A percentile compares a stretch with the other conserved stretches of the same genome.
Conservation (phyloP, 2,888 invertebrate species). For the Eupithecia dodoneata region DNA sequence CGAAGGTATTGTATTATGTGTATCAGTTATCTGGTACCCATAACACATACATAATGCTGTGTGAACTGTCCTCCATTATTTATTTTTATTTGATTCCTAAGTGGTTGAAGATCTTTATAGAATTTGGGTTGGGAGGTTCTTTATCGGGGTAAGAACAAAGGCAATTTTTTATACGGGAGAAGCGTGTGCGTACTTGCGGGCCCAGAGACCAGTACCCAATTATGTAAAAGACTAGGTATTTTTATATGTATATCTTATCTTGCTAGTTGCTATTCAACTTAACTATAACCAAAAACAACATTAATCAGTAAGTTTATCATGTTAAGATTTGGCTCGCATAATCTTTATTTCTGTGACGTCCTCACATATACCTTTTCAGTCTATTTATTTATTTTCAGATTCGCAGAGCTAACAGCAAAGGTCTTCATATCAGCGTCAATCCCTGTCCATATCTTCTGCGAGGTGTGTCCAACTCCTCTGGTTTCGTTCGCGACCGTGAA, state of each 20-base stretch:
- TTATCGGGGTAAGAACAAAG: too few species aligned
- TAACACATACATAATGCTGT: too few species aligned
- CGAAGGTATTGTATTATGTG: too few species aligned
- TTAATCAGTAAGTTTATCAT: slow-evolving; percentile 2
- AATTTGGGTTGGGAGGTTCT: too few species aligned
- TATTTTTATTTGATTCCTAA: too few species aligned
- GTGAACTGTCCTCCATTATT: too few species aligned
- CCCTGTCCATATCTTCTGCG: slow-evolving; percentile 91
- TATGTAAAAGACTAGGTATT: neutral
- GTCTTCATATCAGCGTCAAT: slow-evolving; percentile 91
- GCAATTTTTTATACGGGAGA: neutral
- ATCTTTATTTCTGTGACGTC: neutral
- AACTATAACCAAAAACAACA: neutral
- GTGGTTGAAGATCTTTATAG: too few species aligned
- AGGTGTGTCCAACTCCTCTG: slow-evolving; percentile 95
- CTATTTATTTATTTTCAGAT: slow-evolving; percentile 80
- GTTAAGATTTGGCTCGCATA: neutral
- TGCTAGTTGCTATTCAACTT: neutral
- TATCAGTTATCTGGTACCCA: too few species aligned
- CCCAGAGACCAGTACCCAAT: neutral
- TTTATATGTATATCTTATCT: neutral
- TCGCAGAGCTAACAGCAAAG: slow-evolving; percentile 93
- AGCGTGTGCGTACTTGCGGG: neutral
- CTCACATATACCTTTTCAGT: too few species aligned
- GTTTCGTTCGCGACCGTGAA: slow-evolving; percentile 93